Evolutionary conservation across 2,797 vertebrate genomes (phyloP).

Genomic region (Periparus ater): DNA sequence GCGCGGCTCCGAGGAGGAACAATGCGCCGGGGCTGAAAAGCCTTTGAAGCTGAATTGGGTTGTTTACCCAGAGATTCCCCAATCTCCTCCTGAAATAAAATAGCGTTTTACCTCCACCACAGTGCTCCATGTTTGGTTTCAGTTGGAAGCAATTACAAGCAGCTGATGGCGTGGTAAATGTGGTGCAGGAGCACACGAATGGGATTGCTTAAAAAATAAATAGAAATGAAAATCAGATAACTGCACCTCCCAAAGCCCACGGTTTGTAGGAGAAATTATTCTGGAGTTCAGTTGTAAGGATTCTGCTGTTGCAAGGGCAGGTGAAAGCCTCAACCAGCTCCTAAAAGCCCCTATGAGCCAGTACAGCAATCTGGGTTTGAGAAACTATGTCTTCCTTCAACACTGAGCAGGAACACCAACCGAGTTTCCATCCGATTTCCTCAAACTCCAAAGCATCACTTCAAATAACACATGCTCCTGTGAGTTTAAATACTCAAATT

Average conservation of each 20-base stretch:
- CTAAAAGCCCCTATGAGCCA: neutral
- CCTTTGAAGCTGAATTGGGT: slow-evolving; percentile 50
- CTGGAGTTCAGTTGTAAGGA: neutral
- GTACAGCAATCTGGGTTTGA: neutral
- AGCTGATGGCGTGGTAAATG: neutral
- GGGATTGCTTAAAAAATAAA: neutral
- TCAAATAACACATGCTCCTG: neutral
- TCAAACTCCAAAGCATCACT: neutral
- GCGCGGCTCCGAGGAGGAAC: slow-evolving; percentile 28
- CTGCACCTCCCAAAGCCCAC: neutral
- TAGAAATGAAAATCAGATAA: neutral
- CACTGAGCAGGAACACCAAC: neutral
- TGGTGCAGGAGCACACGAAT: neutral
- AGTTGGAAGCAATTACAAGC: slow-evolving; percentile 27
- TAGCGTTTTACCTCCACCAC: neutral
- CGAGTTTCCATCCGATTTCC: neutral
- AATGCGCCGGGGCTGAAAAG: slow-evolving; percentile 32
- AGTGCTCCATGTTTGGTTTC: neutral
- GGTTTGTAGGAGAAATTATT: neutral
- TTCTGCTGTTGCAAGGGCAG: neutral
- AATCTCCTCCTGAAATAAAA: slow-evolving; percentile 34
- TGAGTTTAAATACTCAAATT: neutral
- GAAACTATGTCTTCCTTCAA: neutral
- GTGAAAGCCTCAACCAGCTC: neutral
- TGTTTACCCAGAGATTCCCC: slow-evolving; percentile 47